Evolutionary conservation across 1,140 invertebrate species (phyloP), one percentile per base, ranked within the genome.

Genomic region (Eupeodes corollae): DNA sequence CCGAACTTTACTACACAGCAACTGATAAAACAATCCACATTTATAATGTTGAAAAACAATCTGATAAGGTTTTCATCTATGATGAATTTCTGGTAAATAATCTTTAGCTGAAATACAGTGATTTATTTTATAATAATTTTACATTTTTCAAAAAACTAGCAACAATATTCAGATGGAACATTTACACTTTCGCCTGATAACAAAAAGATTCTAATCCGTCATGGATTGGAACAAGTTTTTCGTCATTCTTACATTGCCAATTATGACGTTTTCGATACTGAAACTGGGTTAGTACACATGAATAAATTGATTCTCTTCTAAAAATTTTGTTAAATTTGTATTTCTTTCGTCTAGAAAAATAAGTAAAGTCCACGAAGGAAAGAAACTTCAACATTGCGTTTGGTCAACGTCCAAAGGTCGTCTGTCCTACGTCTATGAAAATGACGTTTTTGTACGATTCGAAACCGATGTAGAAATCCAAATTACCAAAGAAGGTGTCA

Each of bases 361-460:
- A 30, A 53, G 73, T 14, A 53, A 63, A 12, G 61, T 63, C 1
- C 74, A 75, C 44, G 67, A 73, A 39, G 72, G 78, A 3, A 67
- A 70, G 19, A 73, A 72, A 35, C 55, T 83, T 14, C 80, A 84
- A 54, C 74, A 83, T 51, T 82, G 79, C 31, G 68, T 72, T 1
- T 91, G 87, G 86, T 79, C 80, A 1, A 84, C 86, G 0, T 60
- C 68, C 0, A 80, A 79, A 9, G 84, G 85, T 58, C 75, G 75
- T 1, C 59, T 87, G 37, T 79, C 83, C 13, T 88, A 84, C 60
- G 86, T 94, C 1, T 77, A 79, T 51, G 70, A 79, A 37, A 91
- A 92, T 61, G 85, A 93, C 60, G 81, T 94, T 54, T 75, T 67
- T 32, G 55, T 63, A 47, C 73, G 67, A 34, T 69, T 62, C 19